Evolutionary conservation across 2,888 invertebrate genomes (phyloP).

Genomic region (Scaptomyza parva): DNA sequence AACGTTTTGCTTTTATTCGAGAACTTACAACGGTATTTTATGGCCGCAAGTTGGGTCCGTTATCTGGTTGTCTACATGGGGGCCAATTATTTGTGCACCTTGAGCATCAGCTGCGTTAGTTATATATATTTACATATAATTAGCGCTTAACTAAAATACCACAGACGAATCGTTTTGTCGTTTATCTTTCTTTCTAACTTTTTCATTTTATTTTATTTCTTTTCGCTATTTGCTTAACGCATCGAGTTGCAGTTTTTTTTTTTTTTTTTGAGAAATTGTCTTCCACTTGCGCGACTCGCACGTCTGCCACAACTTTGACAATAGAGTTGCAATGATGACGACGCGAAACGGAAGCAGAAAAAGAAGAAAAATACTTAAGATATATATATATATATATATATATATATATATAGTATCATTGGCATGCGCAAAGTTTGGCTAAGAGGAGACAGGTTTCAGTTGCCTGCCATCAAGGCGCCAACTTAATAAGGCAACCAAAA

Average conservation of each 20-base stretch:
- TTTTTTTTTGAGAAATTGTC: slow-evolving; percentile 38
- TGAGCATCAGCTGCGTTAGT: slow-evolving; percentile 49
- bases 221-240: slow-evolving; percentile 52
- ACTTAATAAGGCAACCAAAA: slow-evolving; percentile 77
- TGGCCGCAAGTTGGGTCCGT: slow-evolving; percentile 9
- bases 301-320: slow-evolving; percentile 63
- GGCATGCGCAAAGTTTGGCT: slow-evolving; percentile 70
- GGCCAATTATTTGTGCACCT: slow-evolving; percentile 68
- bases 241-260: slow-evolving; percentile 35
- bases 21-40: not conserved
- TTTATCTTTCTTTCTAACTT: not conserved
- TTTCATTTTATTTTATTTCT: slow-evolving; percentile 7
- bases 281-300: slow-evolving; percentile 30
- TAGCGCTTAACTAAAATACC: slow-evolving; percentile 61
- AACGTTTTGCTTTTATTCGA: not conserved
- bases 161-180: slow-evolving; percentile 26
- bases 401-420: slow-evolving; percentile 45
- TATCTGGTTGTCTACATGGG: slow-evolving; percentile 39
- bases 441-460: slow-evolving; percentile 43
- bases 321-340: slow-evolving; percentile 72
- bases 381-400: not conserved
- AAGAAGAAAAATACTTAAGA: not conserved
- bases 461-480: slow-evolving; percentile 69
- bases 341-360: slow-evolving; percentile 29
- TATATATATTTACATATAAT: slow-evolving; percentile 77